Evolutionary conservation across 2,888 invertebrate species (phyloP).

Genomic region (Tetramorium bicarinatum): DNA sequence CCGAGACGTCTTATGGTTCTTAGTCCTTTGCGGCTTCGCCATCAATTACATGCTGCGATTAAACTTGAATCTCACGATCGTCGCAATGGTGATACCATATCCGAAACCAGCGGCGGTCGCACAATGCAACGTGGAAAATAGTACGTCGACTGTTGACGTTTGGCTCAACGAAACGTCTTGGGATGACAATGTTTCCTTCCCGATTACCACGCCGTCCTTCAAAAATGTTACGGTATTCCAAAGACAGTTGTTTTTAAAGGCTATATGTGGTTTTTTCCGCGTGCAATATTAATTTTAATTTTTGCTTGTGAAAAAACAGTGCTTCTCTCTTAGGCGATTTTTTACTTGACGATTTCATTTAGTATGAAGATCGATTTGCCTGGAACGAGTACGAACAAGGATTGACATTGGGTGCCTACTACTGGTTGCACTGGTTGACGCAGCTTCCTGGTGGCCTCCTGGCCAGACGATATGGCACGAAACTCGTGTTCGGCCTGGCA

Average conservation of each 20-base stretch:
- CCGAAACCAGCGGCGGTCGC: slow-evolving; percentile 73
- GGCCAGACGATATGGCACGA: slow-evolving; percentile 91
- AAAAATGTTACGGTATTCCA: slow-evolving; percentile 59
- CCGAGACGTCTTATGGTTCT: slow-evolving; percentile 88
- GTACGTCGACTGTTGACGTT: background rate
- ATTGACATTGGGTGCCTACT: slow-evolving; percentile 90
- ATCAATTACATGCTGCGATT: slow-evolving; percentile 91
- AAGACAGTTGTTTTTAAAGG: background rate
- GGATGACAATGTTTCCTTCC: background rate
- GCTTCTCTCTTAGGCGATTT: background rate
- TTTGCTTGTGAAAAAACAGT: background rate
- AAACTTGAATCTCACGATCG: slow-evolving; percentile 90
- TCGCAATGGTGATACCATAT: slow-evolving; percentile 88
- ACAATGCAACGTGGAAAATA: slow-evolving; percentile 72
- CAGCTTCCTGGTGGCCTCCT: slow-evolving; percentile 92
- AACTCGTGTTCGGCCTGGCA: slow-evolving; percentile 90
- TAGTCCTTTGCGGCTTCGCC: slow-evolving; percentile 90
- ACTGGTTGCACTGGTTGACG: slow-evolving; percentile 91
- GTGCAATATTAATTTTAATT: background rate
- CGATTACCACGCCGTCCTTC: background rate
- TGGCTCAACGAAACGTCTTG: slow-evolving; percentile 50
- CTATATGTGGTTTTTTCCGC: background rate
- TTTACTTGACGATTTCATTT: slow-evolving; percentile 32
- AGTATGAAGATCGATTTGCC: slow-evolving; percentile 84
- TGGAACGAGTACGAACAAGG: slow-evolving; percentile 91